Conservation (phyloP, 2,113 vertebrate genomes). For the Alethe castanea region DNA sequence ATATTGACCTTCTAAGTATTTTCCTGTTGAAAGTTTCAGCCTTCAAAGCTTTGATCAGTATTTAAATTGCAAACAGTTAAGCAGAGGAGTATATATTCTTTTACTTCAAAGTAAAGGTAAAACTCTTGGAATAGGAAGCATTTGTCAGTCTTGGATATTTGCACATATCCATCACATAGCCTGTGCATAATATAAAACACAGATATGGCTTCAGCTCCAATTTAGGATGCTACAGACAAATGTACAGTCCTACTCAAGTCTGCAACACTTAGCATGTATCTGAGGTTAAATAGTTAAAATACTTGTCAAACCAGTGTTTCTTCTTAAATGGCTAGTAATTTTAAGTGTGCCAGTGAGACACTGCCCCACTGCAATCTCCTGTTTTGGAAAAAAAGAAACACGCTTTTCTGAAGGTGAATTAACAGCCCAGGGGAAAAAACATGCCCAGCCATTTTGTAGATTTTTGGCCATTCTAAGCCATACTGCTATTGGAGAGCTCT, state of each 20-base stretch:
- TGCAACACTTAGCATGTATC: not conserved
- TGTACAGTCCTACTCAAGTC: not conserved
- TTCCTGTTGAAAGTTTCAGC: not conserved
- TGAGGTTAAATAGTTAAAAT: not conserved
- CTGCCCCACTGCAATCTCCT: not conserved
- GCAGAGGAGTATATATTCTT: not conserved
- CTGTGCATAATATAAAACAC: not conserved
- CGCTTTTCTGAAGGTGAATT: not conserved
- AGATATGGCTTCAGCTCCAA: not conserved
- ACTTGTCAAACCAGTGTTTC: not conserved
- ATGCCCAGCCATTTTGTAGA: not conserved
- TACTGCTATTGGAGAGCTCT: not conserved
- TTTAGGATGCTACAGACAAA: not conserved
- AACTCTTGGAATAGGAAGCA: not conserved
- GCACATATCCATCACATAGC: not conserved
- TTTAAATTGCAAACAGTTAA: not conserved
- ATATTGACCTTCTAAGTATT: slow-evolving; percentile 17
- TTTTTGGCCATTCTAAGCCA: not conserved
- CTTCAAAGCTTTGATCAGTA: not conserved
- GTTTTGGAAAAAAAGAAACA: not conserved
- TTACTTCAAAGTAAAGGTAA: not conserved
- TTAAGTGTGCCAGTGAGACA: not conserved
- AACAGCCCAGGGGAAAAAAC: not conserved
- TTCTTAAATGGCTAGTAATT: not conserved
- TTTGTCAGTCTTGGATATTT: not conserved